Base-by-base conservation (phyloP, 2,888 invertebrate species). In the Dysmachus trigonus region DNA sequence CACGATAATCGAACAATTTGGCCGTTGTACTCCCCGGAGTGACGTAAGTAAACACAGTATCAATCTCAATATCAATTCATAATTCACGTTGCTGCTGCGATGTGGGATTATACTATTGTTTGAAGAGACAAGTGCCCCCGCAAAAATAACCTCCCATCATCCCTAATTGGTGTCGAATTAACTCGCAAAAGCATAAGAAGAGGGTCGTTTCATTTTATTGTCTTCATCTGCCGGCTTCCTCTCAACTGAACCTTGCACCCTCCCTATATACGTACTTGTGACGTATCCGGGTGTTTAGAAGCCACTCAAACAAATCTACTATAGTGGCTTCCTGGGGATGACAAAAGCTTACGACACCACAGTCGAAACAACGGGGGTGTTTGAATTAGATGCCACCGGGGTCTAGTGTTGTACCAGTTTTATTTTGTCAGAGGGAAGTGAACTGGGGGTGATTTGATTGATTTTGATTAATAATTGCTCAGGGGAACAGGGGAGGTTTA, bases 81-180 rank as follows among this genome's bases (percentile, higher is more conserved):
- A 91, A 91, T 91, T 92, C 92, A 91, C 91, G 91, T 91, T 62
- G 31, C 30, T 81, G n/a, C 91, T 90, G 90, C 90, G 90, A 90
- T 89, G 89, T 88, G 38, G 41, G 7, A 33, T 51, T 76, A 18
- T 76, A 85, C 51, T 51, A 74, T 30, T 33, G 74, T 73, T 18
- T 31, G 71, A 79, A 72, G 83, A 41, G 62, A 84, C 33, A 82
- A 85, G 35, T 35, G n/a, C 71, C 83, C 72, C 71, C 83, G 81
- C 83, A 85, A 82, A 88, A 47, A 87, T 87, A 87, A 87, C 88
- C 88, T 88, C 87, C 87, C 90, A 91, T 91, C 92, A 91, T 90
- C 90, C 91, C 91, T 91, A 91, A 91, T 91, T 92, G 92, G 90
- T 91, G 92, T 91, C 91, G 92, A 92, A 92, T 92, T 91, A 90